Evolutionary conservation across 2,888 invertebrate genomes (phyloP), one percentile per base, ranked within the genome.

Genomic region (Plebejus anna): DNA sequence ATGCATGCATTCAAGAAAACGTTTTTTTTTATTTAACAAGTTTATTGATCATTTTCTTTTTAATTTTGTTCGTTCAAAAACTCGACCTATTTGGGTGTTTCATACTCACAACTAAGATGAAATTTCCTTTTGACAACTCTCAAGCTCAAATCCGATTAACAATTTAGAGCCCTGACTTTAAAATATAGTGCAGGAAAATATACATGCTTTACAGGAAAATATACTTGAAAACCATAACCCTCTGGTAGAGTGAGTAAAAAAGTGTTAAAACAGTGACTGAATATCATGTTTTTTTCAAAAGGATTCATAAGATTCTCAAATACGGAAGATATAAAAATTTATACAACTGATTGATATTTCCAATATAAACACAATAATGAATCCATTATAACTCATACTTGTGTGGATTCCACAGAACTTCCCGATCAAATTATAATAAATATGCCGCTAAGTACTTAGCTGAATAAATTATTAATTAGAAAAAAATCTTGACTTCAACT

Each of bases 401-500:
- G 55, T 32, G 2, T 73, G 32, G 73, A 73, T 73, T 73, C 73
- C 32, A 47, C 2, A 55, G 73, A 73, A 73, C 73, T 55, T 73
- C 32, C 73, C 55, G 51, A 13, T 73, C 13, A 73, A 73, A 73
- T 73, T 32, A 73, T 16, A 73, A 32, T 32, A 32, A 51, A 73
- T 32, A 51, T 51, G 51, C 32, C 55, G 16, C 22, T 55, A 13
- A 32, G n/a, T 51, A 28, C 72, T 71, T 0, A 47, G 47, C 22
- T 32, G 32, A 51, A 22, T 42, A 71, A 42, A 71, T 6, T 6
- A 72, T 72, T 72, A 42, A 42, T 72, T 72, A 72, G 42, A 72
- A 55, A 55, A 51, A 72, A 72, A 72, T 11, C 72, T 72, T 11
- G 42, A 72, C 72, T 47, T 72, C 16, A 66, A 66, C 11, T 72